These are phyloP conservation scores for Agonopterix alstromeriana DNA, from an alignment of 2,888 invertebrate genomes.

Conservation along the genomic window DNA sequence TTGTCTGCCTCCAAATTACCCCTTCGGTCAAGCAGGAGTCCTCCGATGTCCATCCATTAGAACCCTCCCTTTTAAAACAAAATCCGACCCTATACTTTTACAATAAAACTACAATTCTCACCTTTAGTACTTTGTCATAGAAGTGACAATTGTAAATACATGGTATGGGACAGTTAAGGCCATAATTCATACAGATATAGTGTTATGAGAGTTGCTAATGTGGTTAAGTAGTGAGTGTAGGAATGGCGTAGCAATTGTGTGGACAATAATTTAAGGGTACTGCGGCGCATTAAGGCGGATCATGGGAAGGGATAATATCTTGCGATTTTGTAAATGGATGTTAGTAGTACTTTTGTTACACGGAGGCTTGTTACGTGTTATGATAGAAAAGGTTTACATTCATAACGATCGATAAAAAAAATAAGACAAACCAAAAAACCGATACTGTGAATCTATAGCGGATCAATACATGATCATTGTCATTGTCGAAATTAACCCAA, in stretches of 20 bases:
- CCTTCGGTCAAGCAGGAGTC: slow-evolving; percentile 69
- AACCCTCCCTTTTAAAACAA: slow-evolving; percentile 66
- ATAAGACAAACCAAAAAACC: no score
- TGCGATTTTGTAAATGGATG: slow-evolving; percentile 53
- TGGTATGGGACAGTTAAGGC: background rate
- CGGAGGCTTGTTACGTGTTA: slow-evolving; percentile 9
- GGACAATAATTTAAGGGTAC: slow-evolving; percentile 64
- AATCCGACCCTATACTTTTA: slow-evolving; percentile 34
- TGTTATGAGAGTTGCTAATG: slow-evolving; percentile 67
- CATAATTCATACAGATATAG: slow-evolving; percentile 67
- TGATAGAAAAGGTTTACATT: slow-evolving; percentile 8
- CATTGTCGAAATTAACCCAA: no score
- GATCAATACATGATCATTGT: no score
- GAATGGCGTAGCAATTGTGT: slow-evolving; percentile 59
- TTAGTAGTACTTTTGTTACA: slow-evolving; percentile 6
- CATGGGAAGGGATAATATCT: slow-evolving; percentile 50
- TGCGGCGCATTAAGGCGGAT: slow-evolving; percentile 38
- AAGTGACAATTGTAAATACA: background rate
- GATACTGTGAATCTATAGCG: no score
- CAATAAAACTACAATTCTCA: slow-evolving; percentile 28
- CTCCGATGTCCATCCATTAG: slow-evolving; percentile 66
- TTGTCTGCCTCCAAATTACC: slow-evolving; percentile 75
- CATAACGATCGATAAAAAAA: no score
- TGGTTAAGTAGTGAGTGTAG: slow-evolving; percentile 45
- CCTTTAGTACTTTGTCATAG: slow-evolving; percentile 21